phyloP scores from a whole-genome alignment of 1,140 invertebrate species.

The Philotrypesis tridentata region DNA sequence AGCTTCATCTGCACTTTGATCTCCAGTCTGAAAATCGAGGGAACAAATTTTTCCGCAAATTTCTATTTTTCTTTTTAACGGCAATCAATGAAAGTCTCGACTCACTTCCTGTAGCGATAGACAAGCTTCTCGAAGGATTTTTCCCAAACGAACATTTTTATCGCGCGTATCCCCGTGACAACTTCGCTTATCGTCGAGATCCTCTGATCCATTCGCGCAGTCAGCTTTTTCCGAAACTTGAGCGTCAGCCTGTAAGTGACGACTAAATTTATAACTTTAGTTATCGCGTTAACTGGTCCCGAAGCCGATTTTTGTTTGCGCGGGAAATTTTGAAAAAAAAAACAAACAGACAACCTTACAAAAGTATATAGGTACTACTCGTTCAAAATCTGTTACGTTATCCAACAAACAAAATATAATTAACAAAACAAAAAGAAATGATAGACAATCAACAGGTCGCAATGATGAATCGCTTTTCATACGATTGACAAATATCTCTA shows the following conservation, averaged over 20 bases:
- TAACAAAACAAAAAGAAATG: no score
- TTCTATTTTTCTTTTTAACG: background rate
- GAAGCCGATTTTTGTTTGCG: no score
- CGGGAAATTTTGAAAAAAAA: no score
- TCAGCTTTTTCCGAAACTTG: background rate
- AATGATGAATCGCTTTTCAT: no score
- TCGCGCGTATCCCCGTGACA: background rate
- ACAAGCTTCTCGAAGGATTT: background rate
- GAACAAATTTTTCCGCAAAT: background rate
- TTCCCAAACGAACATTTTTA: conserved; percentile 31
- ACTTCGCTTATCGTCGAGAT: conserved; percentile 2
- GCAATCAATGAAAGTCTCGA: background rate
- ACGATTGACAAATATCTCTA: no score
- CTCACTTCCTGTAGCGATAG: background rate
- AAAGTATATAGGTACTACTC: no score
- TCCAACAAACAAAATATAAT: no score
- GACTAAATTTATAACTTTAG: background rate
- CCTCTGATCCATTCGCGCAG: background rate
- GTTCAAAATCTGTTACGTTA: no score
- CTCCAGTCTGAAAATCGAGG: background rate
- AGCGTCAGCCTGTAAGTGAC: background rate
- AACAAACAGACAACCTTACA: no score
- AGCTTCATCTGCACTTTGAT: background rate
- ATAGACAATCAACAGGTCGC: no score
- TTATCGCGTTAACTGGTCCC: no score